Percentiles rank a stretch among this genome's conserved stretches.
Conservation (phyloP, 2,888 invertebrate genomes). For the Temnothorax ravouxi region DNA sequence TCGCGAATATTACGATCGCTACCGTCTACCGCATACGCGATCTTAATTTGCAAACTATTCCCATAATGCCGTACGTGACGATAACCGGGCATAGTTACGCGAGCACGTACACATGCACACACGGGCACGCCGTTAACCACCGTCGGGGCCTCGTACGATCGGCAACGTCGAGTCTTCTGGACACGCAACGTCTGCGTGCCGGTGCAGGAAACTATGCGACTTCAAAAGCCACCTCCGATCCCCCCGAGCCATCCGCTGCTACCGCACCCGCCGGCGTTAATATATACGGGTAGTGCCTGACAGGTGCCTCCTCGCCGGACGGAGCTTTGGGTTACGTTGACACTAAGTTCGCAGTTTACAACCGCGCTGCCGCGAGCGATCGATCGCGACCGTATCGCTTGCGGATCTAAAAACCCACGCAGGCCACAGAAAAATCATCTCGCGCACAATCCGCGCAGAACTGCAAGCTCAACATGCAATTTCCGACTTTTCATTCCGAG, state of each 20-base stretch:
- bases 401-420: conserved; percentile 42
- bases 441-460: background rate
- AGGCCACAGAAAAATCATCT: conserved; percentile 43
- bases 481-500: conserved; percentile 26
- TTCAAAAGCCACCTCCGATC: conserved; percentile 79
- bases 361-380: conserved; percentile 74
- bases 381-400: conserved; percentile 60
- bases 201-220: conserved; percentile 81
- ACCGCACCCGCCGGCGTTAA: conserved; percentile 67
- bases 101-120: conserved; percentile 22
- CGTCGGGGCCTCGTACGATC: conserved; percentile 48
- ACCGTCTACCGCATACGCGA: conserved; percentile 50
- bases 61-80: conserved; percentile 68
- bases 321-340: conserved; percentile 76
- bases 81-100: conserved; percentile 61
- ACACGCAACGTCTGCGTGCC: conserved; percentile 85
- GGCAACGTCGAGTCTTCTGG: conserved; percentile 67
- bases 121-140: conserved; percentile 14
- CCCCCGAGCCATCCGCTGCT: conserved; percentile 61
- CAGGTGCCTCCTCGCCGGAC: conserved; percentile 70
- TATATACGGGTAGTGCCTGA: conserved; percentile 71
- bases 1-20: conserved; percentile 33
- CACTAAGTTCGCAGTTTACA: conserved; percentile 77
- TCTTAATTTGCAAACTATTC: conserved; percentile 79
- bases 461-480: conserved; percentile 35